A percentile compares a stretch with the other conserved stretches of the same genome.
Conservation (phyloP, 1,140 invertebrate genomes). For the Heliconius hermathena region DNA sequence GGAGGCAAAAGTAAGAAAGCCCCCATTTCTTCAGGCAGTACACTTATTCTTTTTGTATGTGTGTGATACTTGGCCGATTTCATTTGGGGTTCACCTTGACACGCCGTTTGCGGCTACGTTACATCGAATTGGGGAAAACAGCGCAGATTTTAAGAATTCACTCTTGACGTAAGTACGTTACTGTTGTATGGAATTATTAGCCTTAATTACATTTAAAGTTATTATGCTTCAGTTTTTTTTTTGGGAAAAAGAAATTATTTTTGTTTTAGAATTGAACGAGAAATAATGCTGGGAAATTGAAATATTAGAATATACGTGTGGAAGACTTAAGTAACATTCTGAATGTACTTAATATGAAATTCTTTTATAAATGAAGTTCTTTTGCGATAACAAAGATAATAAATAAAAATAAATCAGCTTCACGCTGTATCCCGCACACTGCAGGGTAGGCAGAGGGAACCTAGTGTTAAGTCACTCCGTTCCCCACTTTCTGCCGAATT, state of each 20-base stretch:
- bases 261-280: background rate
- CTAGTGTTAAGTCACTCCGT: too few species aligned
- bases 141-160: constrained; percentile 41
- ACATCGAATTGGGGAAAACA: constrained; percentile 57
- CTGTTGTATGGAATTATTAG: constrained; percentile 37
- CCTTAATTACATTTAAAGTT: constrained; percentile 38
- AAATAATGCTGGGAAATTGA: background rate
- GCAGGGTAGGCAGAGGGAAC: too few species aligned
- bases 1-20: constrained; percentile 67
- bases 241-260: background rate
- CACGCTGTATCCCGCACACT: too few species aligned
- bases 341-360: too few species aligned
- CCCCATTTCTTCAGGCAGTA: constrained; percentile 73
- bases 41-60: constrained; percentile 63
- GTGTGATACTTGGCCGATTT: constrained; percentile 70
- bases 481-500: too few species aligned
- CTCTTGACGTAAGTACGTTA: constrained; percentile 39
- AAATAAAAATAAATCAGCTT: too few species aligned
- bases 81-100: constrained; percentile 68
- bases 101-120: constrained; percentile 71
- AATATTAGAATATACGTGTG: background rate
- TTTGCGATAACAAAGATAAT: too few species aligned
- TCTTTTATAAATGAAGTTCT: too few species aligned
- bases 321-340: too few species aligned
- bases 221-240: constrained; percentile 7